Evolutionary conservation across 2,113 vertebrate genomes (phyloP).

Genomic region (Paramisgurnus dabryanus): DNA sequence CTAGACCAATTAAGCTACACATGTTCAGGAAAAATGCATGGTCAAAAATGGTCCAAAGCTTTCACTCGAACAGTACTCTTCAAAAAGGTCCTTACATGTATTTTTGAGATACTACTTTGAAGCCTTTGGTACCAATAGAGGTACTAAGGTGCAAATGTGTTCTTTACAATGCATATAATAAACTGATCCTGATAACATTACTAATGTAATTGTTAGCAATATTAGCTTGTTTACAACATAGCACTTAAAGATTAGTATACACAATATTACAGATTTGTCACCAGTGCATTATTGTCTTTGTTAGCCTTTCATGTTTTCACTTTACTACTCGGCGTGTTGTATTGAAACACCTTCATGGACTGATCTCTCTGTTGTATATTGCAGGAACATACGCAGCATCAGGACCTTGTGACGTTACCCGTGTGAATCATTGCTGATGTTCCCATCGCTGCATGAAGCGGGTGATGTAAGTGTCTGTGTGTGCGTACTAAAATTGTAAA

Average conservation of each 20-base stretch:
- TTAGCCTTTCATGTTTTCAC: neutral
- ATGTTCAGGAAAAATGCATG: too few species aligned
- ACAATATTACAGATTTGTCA: neutral
- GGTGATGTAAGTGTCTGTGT: constrained; percentile 17
- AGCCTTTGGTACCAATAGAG: too few species aligned
- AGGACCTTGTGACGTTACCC: constrained; percentile 1
- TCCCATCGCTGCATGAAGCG: neutral
- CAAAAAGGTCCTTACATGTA: too few species aligned
- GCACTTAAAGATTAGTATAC: neutral
- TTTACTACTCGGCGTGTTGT: neutral
- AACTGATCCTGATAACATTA: neutral
- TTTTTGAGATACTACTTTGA: too few species aligned
- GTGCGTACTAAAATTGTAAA: constrained; percentile 19
- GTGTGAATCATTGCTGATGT: constrained; percentile 13
- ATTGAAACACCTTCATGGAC: neutral
- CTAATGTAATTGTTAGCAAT: constrained; percentile 10
- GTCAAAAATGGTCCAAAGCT: too few species aligned
- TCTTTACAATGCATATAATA: too few species aligned
- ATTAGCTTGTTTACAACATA: neutral
- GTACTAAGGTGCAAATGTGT: too few species aligned
- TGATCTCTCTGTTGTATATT: constrained; percentile 12
- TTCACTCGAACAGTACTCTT: too few species aligned
- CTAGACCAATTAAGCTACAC: too few species aligned
- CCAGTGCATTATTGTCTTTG: neutral
- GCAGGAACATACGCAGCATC: constrained; percentile 33